Evolutionary conservation across 1,140 invertebrate genomes (phyloP), one percentile per base, ranked within the genome.

Genomic region (Drosophila lowei): DNA sequence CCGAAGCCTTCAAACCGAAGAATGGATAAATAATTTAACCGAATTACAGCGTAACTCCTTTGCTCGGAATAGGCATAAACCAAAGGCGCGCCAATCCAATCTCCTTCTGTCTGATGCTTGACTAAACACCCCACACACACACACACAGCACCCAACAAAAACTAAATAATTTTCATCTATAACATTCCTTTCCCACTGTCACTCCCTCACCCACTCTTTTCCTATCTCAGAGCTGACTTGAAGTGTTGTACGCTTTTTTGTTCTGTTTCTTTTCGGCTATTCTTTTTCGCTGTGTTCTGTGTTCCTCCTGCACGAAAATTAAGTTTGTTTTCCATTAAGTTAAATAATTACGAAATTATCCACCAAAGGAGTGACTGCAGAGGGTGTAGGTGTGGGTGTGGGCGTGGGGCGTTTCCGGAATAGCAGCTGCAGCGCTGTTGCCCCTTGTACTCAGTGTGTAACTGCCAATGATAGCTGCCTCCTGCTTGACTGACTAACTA

Each of bases 341-440:
- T 88, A 88, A 88, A 88, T 88, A 88, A 88, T 88, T 88, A 79
- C 83, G 78, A 81, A 86, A 86, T 88, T 88, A 88, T 88, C 79
- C 71, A 62, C 57, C 73, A 86, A 86, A 85, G 77, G 55, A 56
- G 72, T 13, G 59, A 41, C 59, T 63, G 18, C 59, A 44, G 42
- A n/a, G 34, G 43, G 42, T 68, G 52, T 46, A 43, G 56, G 15
- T 52, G 46, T 15, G 28, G 15, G 13, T 34, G 42, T 50, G 15
- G 23, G 47, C 5, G 52, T 47, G 42, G 72, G 48, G 34, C 55
- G 47, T 48, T 34, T 66, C 43, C 47, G 72, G 56, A 77, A 61
- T 60, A 68, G 68, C 81, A 85, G 81, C 81, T 86, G 79, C 79
- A 83, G 54, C 30, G 9, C 78, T 11, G 4, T 83, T 67, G 61